Base-by-base conservation (phyloP, 2,113 vertebrate species). In the Salvelinus fontinalis region DNA sequence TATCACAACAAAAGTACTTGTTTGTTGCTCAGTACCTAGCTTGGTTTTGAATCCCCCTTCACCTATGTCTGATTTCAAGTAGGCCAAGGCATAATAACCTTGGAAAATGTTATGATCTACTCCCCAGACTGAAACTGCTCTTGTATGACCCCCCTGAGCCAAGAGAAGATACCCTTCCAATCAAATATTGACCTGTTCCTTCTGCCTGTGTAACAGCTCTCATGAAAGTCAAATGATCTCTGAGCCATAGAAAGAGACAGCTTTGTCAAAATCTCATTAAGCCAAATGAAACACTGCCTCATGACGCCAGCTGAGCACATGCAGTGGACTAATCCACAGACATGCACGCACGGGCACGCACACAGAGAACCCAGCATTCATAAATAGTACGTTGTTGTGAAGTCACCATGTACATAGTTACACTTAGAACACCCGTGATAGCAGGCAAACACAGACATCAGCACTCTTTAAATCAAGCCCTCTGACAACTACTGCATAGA, bases 201-300 rank as follows among this genome's bases (percentile, higher is more conserved):
- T 67, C 14, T 77, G 73, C 85, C 79, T 88, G 75, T 81, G 31
- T 65, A 74, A 18, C 20, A 29, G 68, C 64, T 20, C 26, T 9
- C 44, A 83, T 77, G 73, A 84, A 80, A 78, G 73, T 79, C 66
- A 90, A 91, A 91, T 87, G 75, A 86, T 87, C 79, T 81, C 85
- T 70, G 57, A 51, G 72, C 54, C 54, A 31, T 73, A 29, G 76
- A 39, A 89, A 91, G 73, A 69, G 73, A 85, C 71, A 75, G 84
- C 81, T 91, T 90, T 89, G 88, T 90, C 86, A 88, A 91, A 94
- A 93, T 91, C 91, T 93, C 90, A 93, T 93, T 93, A 93, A 88
- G 82, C 70, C 89, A 88, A 93, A 93, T 92, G 88, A 92, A 93
- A 92, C 84, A 83, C 84, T 86, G 83, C 74, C 88, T 86, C 77